Percentiles rank a stretch among this genome's conserved stretches.
Conservation (phyloP, 2,113 vertebrate genomes). For the Myrmecophaga tridactyla region DNA sequence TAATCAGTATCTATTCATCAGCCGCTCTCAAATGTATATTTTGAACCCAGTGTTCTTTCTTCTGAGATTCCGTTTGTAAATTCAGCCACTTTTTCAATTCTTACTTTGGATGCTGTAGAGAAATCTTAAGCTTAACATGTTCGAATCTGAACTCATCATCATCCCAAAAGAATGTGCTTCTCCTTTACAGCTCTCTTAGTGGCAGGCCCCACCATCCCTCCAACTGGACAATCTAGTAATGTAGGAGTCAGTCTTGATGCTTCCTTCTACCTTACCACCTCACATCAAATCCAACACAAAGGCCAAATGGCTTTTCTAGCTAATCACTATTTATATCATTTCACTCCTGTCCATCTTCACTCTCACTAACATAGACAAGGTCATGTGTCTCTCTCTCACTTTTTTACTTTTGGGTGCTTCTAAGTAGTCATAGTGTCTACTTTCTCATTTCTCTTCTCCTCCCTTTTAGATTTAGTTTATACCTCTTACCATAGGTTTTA, state of each 20-base stretch:
- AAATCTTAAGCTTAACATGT: background rate
- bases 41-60: background rate
- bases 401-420: background rate
- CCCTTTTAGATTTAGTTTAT: background rate
- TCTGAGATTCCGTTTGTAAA: background rate
- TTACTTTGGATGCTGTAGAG: background rate
- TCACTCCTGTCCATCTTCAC: background rate
- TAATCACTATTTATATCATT: background rate
- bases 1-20: background rate
- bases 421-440: background rate
- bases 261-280: background rate
- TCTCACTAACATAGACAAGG: too few relatives aligned
- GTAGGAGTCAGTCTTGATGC: background rate
- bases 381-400: background rate
- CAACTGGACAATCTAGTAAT: background rate
- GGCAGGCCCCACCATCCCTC: too few relatives aligned
- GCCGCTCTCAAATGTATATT: background rate
- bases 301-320: background rate
- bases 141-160: background rate
- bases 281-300: background rate
- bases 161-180: background rate
- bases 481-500: background rate
- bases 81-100: background rate
- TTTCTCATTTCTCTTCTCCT: background rate
- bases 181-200: background rate